These are phyloP conservation scores for Antitype chi DNA, from an alignment of 2,888 invertebrate species.

Conservation along the genomic window DNA sequence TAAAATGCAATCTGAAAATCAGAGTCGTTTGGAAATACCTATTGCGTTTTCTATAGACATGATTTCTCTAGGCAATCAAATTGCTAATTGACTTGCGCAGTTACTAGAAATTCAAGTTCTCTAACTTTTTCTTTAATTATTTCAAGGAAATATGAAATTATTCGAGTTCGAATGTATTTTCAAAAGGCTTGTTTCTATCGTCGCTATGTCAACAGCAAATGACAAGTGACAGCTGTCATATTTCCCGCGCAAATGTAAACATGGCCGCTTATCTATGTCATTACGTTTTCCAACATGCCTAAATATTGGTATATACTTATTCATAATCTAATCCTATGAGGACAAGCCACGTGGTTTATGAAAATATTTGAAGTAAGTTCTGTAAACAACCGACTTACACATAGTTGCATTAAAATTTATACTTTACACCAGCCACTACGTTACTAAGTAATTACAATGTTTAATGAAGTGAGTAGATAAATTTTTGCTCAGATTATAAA, in stretches of 20 bases:
- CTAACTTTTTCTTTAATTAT: background rate
- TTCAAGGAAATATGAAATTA: background rate
- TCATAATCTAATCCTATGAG: slow-evolving; percentile 44
- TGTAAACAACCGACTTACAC: background rate
- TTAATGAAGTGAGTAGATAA: no score
- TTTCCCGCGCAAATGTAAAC: slow-evolving; percentile 76
- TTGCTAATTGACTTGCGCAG: background rate
- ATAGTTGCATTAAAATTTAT: background rate
- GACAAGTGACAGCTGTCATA: slow-evolving; percentile 83
- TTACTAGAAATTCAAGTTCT: slow-evolving; percentile 4
- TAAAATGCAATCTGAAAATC: slow-evolving; percentile 12
- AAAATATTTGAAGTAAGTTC: slow-evolving; percentile 43
- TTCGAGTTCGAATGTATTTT: background rate
- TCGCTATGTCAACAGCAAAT: slow-evolving; percentile 69
- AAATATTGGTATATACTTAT: slow-evolving; percentile 60
- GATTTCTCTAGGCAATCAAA: slow-evolving; percentile 22
- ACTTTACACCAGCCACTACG: background rate
- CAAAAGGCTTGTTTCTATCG: slow-evolving; percentile 43
- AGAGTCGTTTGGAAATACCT: background rate
- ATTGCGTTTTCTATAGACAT: slow-evolving; percentile 17
- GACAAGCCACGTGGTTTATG: slow-evolving; percentile 24
- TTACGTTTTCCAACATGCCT: slow-evolving; percentile 58
- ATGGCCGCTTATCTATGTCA: slow-evolving; percentile 63
- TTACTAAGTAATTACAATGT: background rate
- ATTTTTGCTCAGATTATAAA: no score